A percentile compares a stretch with the other conserved stretches of the same genome.
Evolutionary conservation across 2,888 invertebrate genomes (phyloP).

Genomic region (Tenthredo amoena): DNA sequence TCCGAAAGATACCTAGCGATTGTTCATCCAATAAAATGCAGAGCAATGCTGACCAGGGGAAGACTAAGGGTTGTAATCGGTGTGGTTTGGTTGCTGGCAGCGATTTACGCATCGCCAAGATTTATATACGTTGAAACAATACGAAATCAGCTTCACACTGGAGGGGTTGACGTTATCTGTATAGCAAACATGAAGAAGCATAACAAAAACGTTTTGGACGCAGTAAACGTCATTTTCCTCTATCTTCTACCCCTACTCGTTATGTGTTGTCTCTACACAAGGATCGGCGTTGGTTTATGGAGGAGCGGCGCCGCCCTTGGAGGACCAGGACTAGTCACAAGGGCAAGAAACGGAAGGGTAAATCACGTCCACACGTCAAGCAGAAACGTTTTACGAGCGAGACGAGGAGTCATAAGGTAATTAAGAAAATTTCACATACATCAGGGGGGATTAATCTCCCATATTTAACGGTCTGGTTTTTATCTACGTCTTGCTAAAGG

Average conservation of each 20-base stretch:
- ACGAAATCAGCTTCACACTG: slow-evolving; percentile 81
- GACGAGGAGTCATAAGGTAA: slow-evolving; percentile 87
- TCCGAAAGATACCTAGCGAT: slow-evolving; percentile 93
- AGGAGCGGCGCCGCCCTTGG: slow-evolving; percentile 79
- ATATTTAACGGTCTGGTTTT: not conserved
- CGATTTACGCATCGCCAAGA: slow-evolving; percentile 90
- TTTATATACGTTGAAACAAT: slow-evolving; percentile 91
- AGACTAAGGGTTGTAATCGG: slow-evolving; percentile 88
- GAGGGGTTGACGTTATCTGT: slow-evolving; percentile 85
- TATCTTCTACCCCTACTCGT: slow-evolving; percentile 90
- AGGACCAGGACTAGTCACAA: slow-evolving; percentile 64
- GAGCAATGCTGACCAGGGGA: slow-evolving; percentile 89
- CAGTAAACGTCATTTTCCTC: slow-evolving; percentile 90
- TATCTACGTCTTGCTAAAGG: not conserved
- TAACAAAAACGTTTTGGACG: slow-evolving; percentile 88
- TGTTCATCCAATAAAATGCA: slow-evolving; percentile 91
- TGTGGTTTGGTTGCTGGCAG: slow-evolving; percentile 91
- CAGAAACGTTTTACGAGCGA: slow-evolving; percentile 88
- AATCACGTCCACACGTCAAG: slow-evolving; percentile 86
- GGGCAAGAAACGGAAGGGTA: slow-evolving; percentile 62
- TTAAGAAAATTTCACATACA: not conserved
- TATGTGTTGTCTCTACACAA: slow-evolving; percentile 85
- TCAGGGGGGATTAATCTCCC: not conserved
- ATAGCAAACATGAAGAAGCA: slow-evolving; percentile 88
- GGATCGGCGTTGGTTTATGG: slow-evolving; percentile 92